Conservation (phyloP, 2,888 invertebrate species). For the Ceriagrion tenellum region DNA sequence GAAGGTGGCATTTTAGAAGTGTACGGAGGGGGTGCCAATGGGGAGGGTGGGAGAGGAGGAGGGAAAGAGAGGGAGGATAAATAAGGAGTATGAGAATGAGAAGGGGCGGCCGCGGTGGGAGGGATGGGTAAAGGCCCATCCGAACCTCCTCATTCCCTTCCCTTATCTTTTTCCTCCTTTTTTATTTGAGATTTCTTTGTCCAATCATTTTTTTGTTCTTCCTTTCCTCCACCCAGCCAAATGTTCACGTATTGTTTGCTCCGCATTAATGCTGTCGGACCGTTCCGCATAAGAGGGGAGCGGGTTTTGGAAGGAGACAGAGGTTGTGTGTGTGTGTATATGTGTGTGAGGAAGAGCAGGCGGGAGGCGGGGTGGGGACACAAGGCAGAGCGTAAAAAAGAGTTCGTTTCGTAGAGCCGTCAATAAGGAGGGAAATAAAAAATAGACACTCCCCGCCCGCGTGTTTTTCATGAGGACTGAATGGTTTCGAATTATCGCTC, state of each 20-base stretch:
- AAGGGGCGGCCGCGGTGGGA: neutral
- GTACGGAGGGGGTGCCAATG: neutral
- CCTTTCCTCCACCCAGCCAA: constrained; percentile 28
- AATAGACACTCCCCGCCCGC: constrained; percentile 24
- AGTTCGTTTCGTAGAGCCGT: constrained; percentile 48
- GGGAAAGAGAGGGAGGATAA: neutral
- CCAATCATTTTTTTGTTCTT: constrained; percentile 7
- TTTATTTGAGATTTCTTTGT: neutral
- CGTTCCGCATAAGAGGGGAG: neutral
- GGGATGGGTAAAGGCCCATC: neutral
- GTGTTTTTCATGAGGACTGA: constrained; percentile 24
- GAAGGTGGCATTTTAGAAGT: neutral
- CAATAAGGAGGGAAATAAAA: constrained; percentile 38
- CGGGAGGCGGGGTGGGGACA: neutral
- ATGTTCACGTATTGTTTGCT: constrained; percentile 51
- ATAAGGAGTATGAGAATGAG: neutral
- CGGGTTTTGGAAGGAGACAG: neutral
- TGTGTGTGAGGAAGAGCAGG: neutral
- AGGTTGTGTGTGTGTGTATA: neutral
- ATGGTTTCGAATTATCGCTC: constrained; percentile 39
- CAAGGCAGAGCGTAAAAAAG: neutral
- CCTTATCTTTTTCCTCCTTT: neutral
- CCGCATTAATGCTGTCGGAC: constrained; percentile 54
- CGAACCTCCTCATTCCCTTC: neutral
- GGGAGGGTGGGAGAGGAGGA: neutral